These are phyloP conservation scores for Pelmatolapia mariae DNA, from an alignment of 2,113 vertebrate species.

Conservation along the genomic window DNA sequence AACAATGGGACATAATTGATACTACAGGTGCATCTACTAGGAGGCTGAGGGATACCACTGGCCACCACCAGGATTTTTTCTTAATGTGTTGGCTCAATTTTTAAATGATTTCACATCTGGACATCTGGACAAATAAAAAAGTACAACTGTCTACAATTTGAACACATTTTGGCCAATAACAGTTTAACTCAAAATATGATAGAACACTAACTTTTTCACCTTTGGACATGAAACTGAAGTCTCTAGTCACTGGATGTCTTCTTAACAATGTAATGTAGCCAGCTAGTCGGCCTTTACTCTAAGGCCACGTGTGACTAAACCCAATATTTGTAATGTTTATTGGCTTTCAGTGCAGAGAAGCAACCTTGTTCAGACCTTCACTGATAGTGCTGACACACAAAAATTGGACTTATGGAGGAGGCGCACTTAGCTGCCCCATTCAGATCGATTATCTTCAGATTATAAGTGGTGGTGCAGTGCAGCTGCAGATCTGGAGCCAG, in stretches of 20 bases:
- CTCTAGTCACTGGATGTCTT: not conserved
- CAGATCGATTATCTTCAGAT: not conserved
- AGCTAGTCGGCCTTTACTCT: not conserved
- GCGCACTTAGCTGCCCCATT: not conserved
- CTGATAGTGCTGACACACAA: not conserved
- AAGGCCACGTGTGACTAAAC: not conserved
- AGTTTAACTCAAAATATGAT: not conserved
- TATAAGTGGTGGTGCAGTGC: not conserved
- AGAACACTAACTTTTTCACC: not conserved
- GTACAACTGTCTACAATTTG: not conserved
- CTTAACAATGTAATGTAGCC: not conserved
- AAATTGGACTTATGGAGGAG: slow-evolving; percentile 1
- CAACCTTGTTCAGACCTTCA: slow-evolving; percentile 8
- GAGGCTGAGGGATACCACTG: not conserved
- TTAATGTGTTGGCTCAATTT: not conserved
- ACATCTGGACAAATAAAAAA: not conserved
- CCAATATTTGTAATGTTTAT: not conserved
- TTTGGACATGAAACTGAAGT: not conserved
- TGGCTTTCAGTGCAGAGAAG: not conserved
- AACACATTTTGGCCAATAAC: not conserved
- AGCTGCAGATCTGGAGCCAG: not conserved
- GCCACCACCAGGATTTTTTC: not conserved
- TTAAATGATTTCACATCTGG: not conserved
- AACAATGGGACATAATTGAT: not conserved
- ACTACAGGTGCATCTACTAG: not conserved